Evolutionary conservation across 2,888 invertebrate species (phyloP), one percentile per base, ranked within the genome.

Genomic region (Drosophila quinaria): DNA sequence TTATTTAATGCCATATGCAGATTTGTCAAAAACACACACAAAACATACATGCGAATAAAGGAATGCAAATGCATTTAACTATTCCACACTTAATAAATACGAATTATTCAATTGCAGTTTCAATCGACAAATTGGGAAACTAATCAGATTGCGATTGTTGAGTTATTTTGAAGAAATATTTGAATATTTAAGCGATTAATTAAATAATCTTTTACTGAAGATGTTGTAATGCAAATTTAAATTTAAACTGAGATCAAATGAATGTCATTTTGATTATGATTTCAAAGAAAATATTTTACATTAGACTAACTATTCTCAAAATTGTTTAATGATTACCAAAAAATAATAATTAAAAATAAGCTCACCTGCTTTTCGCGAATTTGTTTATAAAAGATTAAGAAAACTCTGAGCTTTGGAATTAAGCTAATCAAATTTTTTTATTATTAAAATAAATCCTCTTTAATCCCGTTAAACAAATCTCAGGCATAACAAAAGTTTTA

Each of bases 1-100:
- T 84, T 87, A 87, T 81, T 83, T 87, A 87, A 75, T 60, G 81
- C 70, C 69, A 59, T 46, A 68, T 72, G 79, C 55, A 78, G 55
- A 69, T 69, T 78, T 60, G 80, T 71, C 75, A 59, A n/a, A 41
- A 46, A 42, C 35, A 47, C 52, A 65, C 55, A 49, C 44, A 54
- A 13, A 35, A 39, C 25, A 39, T 42, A 44, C n/a, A 11, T 31
- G n/a, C 22, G 8, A 33, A 55, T 55, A 39, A 39, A 17, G 22
- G 31, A 47, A 63, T 67, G 67, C 59, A 63, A 78, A 52, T 64
- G 50, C 66, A 55, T 52, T 29, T 31, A 54, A 62, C 35, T 29
- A 31, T 37, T 37, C 46, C 46, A 58, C 58, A 58, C 58, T 47
- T 58, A 58, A 58, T 58, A 46, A 47, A 56, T 42, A 54, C 10